Conservation (phyloP, 2,797 vertebrate genomes). For the Scolopax bukidnonensis region DNA sequence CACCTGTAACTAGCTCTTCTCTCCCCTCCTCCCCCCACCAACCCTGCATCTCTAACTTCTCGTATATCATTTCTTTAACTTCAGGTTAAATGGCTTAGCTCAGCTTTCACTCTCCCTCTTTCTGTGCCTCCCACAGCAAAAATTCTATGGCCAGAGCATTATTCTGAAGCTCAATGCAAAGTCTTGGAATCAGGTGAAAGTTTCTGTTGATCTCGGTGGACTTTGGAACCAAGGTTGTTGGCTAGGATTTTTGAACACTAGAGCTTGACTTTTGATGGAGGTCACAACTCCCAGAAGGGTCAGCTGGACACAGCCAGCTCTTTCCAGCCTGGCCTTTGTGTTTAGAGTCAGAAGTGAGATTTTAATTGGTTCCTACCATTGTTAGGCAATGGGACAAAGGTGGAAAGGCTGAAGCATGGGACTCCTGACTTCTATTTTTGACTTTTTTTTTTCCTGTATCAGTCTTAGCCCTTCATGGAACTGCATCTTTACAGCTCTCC, state of each 20-base stretch:
- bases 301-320: neutral
- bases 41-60: neutral
- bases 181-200: neutral
- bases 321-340: neutral
- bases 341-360: neutral
- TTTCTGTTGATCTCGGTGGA: neutral
- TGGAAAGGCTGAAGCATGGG: neutral
- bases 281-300: neutral
- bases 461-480: neutral
- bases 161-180: neutral
- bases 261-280: neutral
- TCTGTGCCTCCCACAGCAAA: neutral
- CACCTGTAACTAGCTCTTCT: neutral
- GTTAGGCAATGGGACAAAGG: neutral
- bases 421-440: neutral
- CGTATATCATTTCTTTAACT: neutral
- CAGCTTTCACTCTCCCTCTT: neutral
- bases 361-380: neutral
- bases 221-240: neutral
- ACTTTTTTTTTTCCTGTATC: neutral
- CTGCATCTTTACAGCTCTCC: neutral
- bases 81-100: neutral
- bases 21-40: too few relatives aligned
- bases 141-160: neutral
- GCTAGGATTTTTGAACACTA: neutral